Evolutionary conservation across 2,797 vertebrate genomes (phyloP).

Genomic region (Neoniphon sammara): DNA sequence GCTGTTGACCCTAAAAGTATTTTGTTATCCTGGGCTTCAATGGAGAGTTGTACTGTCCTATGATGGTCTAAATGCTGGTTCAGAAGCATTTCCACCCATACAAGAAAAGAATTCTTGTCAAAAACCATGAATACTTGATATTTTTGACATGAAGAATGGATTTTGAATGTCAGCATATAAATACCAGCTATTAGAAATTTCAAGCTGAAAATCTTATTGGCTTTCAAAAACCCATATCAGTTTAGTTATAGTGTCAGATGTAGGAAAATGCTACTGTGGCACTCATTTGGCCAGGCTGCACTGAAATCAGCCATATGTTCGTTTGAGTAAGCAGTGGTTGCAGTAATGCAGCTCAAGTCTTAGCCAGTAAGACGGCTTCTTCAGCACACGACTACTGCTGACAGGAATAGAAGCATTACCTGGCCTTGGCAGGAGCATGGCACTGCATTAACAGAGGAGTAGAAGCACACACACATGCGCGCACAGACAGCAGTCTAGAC

Average conservation of each 20-base stretch:
- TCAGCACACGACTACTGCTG: constrained; percentile 35
- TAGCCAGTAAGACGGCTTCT: constrained; percentile 27
- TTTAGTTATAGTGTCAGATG: constrained; percentile 67
- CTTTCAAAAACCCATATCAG: constrained; percentile 43
- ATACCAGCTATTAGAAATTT: no score
- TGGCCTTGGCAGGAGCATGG: constrained; percentile 38
- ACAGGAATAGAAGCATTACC: constrained; percentile 54
- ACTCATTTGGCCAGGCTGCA: constrained; percentile 55
- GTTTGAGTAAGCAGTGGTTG: neutral
- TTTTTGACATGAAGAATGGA: no score
- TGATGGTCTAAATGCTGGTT: no score
- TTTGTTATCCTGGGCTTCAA: no score
- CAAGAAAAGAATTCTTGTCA: no score
- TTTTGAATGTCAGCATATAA: no score
- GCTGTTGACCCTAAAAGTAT: no score
- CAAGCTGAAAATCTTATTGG: neutral
- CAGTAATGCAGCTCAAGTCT: constrained; percentile 36
- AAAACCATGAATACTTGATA: no score
- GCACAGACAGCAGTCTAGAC: constrained; percentile 6
- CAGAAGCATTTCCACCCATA: no score
- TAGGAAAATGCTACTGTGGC: constrained; percentile 42
- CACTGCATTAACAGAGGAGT: neutral
- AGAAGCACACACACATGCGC: constrained; percentile 2
- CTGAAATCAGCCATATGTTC: constrained; percentile 36
- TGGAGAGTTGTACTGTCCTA: no score